phyloP scores from a whole-genome alignment of 2,113 vertebrate genomes.

The Puma concolor region DNA sequence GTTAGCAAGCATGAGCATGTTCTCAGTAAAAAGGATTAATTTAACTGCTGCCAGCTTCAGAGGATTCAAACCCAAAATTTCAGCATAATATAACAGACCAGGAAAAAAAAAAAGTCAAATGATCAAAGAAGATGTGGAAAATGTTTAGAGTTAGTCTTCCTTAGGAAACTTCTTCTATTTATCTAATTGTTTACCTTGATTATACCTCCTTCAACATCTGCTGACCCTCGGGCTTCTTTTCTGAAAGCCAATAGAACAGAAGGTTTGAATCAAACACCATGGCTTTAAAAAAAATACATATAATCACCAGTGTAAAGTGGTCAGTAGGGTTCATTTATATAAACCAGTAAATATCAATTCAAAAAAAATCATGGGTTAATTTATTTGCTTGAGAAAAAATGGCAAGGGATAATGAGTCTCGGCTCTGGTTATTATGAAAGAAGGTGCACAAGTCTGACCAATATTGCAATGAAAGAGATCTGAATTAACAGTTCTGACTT shows the following conservation, averaged over 20 bases:
- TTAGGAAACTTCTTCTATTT: constrained; percentile 49
- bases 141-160: neutral
- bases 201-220: constrained; percentile 61
- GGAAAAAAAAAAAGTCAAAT: neutral
- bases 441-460: neutral
- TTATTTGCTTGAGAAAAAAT: neutral
- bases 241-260: constrained; percentile 9
- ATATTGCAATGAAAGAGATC: neutral
- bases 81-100: constrained; percentile 3
- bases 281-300: neutral
- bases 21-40: constrained; percentile 3
- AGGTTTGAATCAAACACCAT: constrained; percentile 51
- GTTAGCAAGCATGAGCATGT: constrained; percentile 4
- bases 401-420: neutral
- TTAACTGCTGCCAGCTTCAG: neutral
- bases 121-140: constrained; percentile 49
- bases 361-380: constrained; percentile 9
- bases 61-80: constrained; percentile 31
- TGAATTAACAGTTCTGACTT: neutral
- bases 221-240: neutral
- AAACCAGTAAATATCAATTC: constrained; percentile 23
- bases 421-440: neutral
- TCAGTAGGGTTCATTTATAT: neutral
- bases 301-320: neutral
- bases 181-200: constrained; percentile 66